phyloP scores from a whole-genome alignment of 2,888 invertebrate species.

The Hesperia comma region DNA sequence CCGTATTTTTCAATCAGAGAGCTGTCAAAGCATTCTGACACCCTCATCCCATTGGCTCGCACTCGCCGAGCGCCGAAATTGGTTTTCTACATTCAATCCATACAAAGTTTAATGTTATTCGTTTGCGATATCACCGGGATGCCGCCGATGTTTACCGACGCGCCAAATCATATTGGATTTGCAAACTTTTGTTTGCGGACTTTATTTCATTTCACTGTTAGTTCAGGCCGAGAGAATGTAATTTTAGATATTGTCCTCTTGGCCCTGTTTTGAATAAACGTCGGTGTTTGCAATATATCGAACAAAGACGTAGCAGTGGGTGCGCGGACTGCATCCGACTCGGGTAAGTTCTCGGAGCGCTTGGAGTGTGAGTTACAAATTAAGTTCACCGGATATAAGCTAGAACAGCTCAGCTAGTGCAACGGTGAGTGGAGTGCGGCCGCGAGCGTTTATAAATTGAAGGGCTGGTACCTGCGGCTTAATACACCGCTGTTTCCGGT shows the following conservation, averaged over 20 bases:
- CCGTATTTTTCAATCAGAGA: slow-evolving; percentile 86
- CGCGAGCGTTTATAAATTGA: slow-evolving; percentile 83
- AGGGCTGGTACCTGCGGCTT: slow-evolving; percentile 84
- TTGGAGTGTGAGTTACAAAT: slow-evolving; percentile 69
- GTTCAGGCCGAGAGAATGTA: slow-evolving; percentile 79
- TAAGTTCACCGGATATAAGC: slow-evolving; percentile 70
- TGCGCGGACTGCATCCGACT: slow-evolving; percentile 14
- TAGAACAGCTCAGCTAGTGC: slow-evolving; percentile 52
- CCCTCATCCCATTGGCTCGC: slow-evolving; percentile 85
- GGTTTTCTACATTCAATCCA: slow-evolving; percentile 85
- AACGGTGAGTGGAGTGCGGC: slow-evolving; percentile 65
- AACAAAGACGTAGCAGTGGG: slow-evolving; percentile 12
- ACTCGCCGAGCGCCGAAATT: slow-evolving; percentile 84
- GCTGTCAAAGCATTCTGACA: slow-evolving; percentile 86
- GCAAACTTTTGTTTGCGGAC: slow-evolving; percentile 84
- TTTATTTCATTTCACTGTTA: slow-evolving; percentile 83
- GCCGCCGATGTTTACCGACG: slow-evolving; percentile 84
- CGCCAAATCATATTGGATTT: slow-evolving; percentile 83
- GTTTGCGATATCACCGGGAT: slow-evolving; percentile 84
- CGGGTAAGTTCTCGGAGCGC: slow-evolving; percentile 26
- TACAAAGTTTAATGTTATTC: slow-evolving; percentile 85
- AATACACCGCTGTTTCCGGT: slow-evolving; percentile 85
- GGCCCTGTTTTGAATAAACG: slow-evolving; percentile 61
- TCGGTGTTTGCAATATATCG: slow-evolving; percentile 32
- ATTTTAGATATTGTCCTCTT: slow-evolving; percentile 75